Conservation (phyloP, 2,113 vertebrate genomes). For the Ptyas mucosa region DNA sequence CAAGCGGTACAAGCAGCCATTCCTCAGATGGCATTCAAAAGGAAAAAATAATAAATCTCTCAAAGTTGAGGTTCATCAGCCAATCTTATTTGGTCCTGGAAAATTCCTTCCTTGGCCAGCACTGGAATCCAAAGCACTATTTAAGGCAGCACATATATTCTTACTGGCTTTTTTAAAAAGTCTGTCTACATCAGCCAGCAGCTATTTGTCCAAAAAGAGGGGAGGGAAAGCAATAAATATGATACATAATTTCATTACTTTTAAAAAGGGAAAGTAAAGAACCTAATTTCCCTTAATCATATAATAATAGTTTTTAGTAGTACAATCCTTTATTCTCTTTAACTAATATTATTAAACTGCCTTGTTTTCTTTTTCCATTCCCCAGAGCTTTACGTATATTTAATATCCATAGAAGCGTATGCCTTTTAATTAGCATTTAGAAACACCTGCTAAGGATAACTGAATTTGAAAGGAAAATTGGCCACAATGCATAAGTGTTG, state of each 20-base stretch:
- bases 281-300: not conserved
- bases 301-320: not conserved
- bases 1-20: not conserved
- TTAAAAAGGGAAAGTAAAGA: not conserved
- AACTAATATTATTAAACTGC: not conserved
- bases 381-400: slow-evolving; percentile 15
- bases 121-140: slow-evolving; percentile 2
- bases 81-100: not conserved
- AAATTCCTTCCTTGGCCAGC: slow-evolving; percentile 5
- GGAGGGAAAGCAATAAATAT: not conserved
- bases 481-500: not conserved
- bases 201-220: not conserved
- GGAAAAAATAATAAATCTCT: not conserved
- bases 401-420: not conserved
- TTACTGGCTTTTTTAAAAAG: not conserved
- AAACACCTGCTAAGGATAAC: slow-evolving; percentile 1
- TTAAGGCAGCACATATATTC: not conserved
- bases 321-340: not conserved
- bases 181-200: slow-evolving; percentile 4
- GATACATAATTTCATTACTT: not conserved
- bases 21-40: not conserved
- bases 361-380: not conserved
- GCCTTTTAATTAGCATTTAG: not conserved
- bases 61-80: not conserved
- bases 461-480: slow-evolving; percentile 4